These are phyloP conservation scores for Halcyon badia DNA, from an alignment of 2,797 vertebrate species.

Conservation along the genomic window DNA sequence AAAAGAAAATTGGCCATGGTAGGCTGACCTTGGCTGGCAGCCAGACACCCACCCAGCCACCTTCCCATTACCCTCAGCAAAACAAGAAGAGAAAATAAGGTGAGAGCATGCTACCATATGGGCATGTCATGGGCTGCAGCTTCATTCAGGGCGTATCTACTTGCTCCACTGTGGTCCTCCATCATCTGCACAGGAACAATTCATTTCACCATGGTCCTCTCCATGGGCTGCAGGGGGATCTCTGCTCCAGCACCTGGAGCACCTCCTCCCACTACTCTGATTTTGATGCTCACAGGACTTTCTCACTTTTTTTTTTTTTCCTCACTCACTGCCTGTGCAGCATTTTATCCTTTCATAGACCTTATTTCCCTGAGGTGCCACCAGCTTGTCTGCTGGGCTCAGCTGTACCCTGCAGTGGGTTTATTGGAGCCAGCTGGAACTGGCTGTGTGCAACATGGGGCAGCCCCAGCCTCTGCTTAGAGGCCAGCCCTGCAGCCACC, in stretches of 20 bases:
- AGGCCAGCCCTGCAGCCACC: accelerated
- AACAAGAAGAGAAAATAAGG: not conserved
- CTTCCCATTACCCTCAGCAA: not conserved
- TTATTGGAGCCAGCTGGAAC: accelerated
- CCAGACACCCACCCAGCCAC: not conserved
- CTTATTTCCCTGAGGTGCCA: not conserved
- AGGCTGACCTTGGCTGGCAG: not conserved
- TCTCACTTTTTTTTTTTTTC: not conserved
- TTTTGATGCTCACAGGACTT: accelerated
- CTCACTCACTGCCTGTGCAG: accelerated
- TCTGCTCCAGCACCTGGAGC: not conserved
- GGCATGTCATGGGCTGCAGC: accelerated
- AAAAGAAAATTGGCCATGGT: not conserved
- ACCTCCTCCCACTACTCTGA: not conserved
- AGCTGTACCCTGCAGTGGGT: accelerated
- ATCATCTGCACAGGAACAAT: accelerated
- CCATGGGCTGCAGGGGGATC: not conserved
- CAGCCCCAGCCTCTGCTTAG: accelerated
- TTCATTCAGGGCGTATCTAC: not conserved
- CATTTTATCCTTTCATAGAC: not conserved
- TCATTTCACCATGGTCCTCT: not conserved
- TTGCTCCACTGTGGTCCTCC: accelerated
- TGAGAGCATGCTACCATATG: not conserved
- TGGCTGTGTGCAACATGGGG: accelerated
- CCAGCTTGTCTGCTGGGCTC: accelerated